Conservation (phyloP, 2,113 vertebrate species). For the Passer montanus region DNA sequence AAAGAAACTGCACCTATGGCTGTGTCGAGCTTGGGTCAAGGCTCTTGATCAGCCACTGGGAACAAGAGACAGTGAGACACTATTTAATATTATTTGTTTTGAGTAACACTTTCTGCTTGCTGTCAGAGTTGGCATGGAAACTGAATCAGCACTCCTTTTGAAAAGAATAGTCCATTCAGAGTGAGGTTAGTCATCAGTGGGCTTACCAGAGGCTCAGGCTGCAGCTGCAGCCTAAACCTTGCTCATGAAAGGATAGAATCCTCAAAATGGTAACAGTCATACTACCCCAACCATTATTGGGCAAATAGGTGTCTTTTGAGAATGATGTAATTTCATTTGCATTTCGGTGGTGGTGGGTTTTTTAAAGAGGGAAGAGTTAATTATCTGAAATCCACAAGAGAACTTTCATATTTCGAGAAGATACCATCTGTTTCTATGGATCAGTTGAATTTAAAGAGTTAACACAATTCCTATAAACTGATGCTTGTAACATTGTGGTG, state of each 20-base stretch:
- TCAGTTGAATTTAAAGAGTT: neutral
- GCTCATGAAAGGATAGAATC: neutral
- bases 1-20: neutral
- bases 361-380: neutral
- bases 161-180: constrained; percentile 8
- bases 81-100: constrained; percentile 33
- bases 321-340: neutral
- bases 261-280: neutral
- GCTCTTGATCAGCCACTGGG: neutral
- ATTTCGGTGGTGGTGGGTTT: neutral
- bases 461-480: neutral
- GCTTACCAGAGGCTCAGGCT: neutral
- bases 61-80: neutral
- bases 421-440: neutral
- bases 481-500: neutral
- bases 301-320: neutral
- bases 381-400: neutral
- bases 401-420: neutral
- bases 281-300: neutral
- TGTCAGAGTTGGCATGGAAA: constrained; percentile 64
- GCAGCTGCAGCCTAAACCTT: constrained; percentile 23
- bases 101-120: constrained; percentile 30
- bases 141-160: constrained; percentile 13
- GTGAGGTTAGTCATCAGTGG: constrained; percentile 29
- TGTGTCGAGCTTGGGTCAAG: neutral